Evolutionary conservation across 30 jellyfish, hydroid and myxozoan genomes (phyloP).

Genomic region (Sanderia malayensis): DNA sequence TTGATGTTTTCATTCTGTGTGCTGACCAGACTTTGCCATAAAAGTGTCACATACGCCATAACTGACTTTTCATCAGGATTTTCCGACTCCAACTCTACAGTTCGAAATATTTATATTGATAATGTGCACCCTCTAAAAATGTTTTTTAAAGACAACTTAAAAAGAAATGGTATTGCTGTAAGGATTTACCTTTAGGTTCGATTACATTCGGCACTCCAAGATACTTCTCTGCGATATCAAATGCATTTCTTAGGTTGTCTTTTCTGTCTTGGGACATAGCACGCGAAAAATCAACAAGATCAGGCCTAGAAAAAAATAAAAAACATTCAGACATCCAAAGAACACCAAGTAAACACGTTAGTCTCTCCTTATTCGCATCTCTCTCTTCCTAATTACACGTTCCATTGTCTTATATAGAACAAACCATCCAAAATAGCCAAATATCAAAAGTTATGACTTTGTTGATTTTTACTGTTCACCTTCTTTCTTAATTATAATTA

Average conservation of each 20-base stretch:
- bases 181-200: slow-evolving; percentile 65
- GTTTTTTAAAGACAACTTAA: too few species aligned
- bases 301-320: slow-evolving; percentile 64
- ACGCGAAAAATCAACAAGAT: slow-evolving; percentile 50
- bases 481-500: too few species aligned
- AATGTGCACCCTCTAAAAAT: too few species aligned
- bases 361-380: too few species aligned
- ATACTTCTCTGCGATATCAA: slow-evolving; percentile 56
- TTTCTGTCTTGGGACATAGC: slow-evolving; percentile 48
- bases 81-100: slow-evolving; percentile 53
- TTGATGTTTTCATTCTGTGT: slow-evolving; percentile 22
- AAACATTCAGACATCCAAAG: too few species aligned
- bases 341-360: too few species aligned
- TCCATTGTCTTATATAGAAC: too few species aligned
- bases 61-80: slow-evolving; percentile 74
- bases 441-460: too few species aligned
- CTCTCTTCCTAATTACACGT: too few species aligned
- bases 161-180: too few species aligned
- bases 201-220: slow-evolving; percentile 75
- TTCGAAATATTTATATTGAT: not conserved
- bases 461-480: too few species aligned
- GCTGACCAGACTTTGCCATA: slow-evolving; percentile 65
- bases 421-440: too few species aligned
- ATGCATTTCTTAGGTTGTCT: slow-evolving; percentile 33
- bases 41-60: slow-evolving; percentile 67